Evolutionary conservation across 2,797 vertebrate species (phyloP), one percentile per base, ranked within the genome.

Genomic region (Microctenopoma steveboyesi): DNA sequence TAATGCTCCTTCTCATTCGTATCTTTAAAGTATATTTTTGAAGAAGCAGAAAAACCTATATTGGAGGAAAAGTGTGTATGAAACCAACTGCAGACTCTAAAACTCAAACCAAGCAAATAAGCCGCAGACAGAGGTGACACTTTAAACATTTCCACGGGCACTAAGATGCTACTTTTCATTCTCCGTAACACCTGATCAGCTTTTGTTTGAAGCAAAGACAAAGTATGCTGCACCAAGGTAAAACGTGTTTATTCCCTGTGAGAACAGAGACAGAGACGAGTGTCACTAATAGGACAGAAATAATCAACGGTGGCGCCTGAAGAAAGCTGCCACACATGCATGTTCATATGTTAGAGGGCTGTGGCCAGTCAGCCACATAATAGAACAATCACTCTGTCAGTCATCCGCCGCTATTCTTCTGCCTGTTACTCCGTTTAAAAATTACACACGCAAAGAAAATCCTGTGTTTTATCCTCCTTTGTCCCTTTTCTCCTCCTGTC

Each of bases 281-380:
- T 52, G 78, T 67, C 79, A 81, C 78, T 88, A 88, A 88, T 81
- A 86, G 79, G 81, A 87, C 60, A 85, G 81, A 85, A 88, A 87
- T 88, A 84, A 89, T 88, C 84, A 86, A 73, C 62, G 78, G 69
- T 62, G 5, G 70, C 22, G 52, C 64, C 70, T 66, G 80, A 65
- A 82, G 80, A 91, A 91, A 92, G 87, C 86, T 70, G 28, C 68
- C 84, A 71, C 85, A 89, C 89, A 86, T 86, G 86, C 85, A 83
- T 77, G 78, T 87, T 89, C 87, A 91, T 83, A 82, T 92, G 91
- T 92, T 93, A 89, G 86, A 92, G 88, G 89, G 90, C 92, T 92
- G 88, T 93, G 93, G 88, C 91, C 92, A 94, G 90, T 93, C 92
- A 93, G 90, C 88, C 93, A 93, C 92, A 92, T 94, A 94, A 94